Evolutionary conservation across 2,888 invertebrate genomes (phyloP).

Genomic region (Polydrusus pterygomalis): DNA sequence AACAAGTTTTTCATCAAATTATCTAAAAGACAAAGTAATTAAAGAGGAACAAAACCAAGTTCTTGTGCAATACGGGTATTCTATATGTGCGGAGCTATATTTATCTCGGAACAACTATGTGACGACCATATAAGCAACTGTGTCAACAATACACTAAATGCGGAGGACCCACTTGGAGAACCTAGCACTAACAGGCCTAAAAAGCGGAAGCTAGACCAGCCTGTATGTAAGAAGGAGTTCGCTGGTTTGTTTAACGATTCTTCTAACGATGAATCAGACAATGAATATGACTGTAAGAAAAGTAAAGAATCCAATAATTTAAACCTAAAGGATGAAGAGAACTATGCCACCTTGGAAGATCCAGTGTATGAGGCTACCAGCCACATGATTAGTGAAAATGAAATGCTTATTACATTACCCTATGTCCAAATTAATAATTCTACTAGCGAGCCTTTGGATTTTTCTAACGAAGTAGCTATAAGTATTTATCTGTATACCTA

Average conservation of each 20-base stretch:
- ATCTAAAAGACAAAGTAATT: background rate
- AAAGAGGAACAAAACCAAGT: background rate
- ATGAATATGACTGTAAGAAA: background rate
- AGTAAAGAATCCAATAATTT: background rate
- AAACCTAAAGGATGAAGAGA: background rate
- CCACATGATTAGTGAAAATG: slow-evolving; percentile 32
- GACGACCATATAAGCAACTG: background rate
- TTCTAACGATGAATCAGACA: too few species aligned
- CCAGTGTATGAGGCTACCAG: background rate
- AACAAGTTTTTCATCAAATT: background rate
- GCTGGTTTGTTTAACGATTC: background rate
- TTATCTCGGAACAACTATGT: background rate
- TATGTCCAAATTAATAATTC: background rate
- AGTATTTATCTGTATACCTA: too few species aligned
- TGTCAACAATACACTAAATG: background rate
- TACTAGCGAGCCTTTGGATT: background rate
- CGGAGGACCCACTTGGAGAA: background rate
- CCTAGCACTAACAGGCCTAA: background rate
- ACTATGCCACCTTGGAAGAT: background rate
- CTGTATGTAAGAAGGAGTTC: background rate
- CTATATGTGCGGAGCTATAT: background rate
- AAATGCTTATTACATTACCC: slow-evolving; percentile 31
- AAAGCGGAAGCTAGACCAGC: background rate
- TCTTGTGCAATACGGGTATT: slow-evolving; percentile 5
- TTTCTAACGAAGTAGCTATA: slow-evolving; percentile 4